Evolutionary conservation across 2,113 vertebrate species (phyloP).

Genomic region (Lamprologus ornatipinnis): DNA sequence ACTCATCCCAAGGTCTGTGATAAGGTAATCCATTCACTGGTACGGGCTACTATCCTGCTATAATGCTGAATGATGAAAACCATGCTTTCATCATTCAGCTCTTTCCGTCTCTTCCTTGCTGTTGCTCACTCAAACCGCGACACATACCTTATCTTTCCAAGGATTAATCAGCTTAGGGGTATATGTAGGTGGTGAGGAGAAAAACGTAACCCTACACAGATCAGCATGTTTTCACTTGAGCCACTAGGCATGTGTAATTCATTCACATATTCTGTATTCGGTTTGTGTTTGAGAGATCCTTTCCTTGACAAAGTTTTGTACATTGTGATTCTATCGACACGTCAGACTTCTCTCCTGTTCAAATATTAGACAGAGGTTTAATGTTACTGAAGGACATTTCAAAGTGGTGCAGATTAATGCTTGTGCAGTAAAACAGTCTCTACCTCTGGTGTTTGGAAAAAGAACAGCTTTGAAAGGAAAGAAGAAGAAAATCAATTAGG

Average conservation of each 20-base stretch:
- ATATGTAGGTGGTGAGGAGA: neutral
- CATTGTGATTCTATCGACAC: neutral
- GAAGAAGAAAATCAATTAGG: neutral
- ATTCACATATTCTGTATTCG: neutral
- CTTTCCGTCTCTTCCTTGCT: neutral
- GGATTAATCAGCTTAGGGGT: slow-evolving; percentile 4
- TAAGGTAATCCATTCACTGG: slow-evolving; percentile 35
- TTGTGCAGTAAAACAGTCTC: neutral
- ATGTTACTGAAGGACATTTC: neutral
- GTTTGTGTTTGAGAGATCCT: neutral
- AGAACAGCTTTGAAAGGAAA: neutral
- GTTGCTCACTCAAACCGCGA: neutral
- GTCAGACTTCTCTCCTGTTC: neutral
- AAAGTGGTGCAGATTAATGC: neutral
- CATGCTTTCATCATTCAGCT: slow-evolving; percentile 17
- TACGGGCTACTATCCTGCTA: neutral
- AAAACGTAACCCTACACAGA: neutral
- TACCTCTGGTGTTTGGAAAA: neutral
- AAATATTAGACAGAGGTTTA: neutral
- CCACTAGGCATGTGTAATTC: neutral
- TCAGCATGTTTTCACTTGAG: neutral
- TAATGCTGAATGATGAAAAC: slow-evolving; percentile 15
- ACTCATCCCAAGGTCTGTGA: neutral
- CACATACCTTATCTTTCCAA: neutral
- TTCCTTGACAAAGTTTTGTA: neutral